Percentiles rank a stretch among this genome's conserved stretches.
phyloP scores from a whole-genome alignment of 2,797 vertebrate species.

The Orestias chungarensis region DNA sequence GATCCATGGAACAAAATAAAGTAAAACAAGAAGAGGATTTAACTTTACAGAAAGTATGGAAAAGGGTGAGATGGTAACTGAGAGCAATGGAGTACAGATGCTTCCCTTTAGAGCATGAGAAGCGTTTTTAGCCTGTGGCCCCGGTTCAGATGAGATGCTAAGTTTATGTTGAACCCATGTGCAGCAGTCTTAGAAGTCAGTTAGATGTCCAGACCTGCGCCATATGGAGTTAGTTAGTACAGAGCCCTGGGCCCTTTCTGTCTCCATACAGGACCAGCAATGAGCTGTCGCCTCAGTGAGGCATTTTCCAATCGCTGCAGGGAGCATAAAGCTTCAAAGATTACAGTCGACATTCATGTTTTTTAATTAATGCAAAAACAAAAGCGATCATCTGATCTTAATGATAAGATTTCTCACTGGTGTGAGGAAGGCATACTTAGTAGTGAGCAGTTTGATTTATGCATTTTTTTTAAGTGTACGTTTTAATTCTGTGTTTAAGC shows the following conservation, averaged over 20 bases:
- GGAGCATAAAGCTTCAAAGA: conserved; percentile 67
- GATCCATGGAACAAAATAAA: conserved; percentile 25
- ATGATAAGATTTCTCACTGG: conserved; percentile 57
- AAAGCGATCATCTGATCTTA: conserved; percentile 53
- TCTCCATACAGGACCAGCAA: conserved; percentile 53
- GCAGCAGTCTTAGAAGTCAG: conserved; percentile 71
- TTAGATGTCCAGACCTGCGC: conserved; percentile 68
- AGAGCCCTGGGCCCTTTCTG: conserved; percentile 55
- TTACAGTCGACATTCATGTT: conserved; percentile 67
- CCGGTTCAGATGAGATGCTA: conserved; percentile 61
- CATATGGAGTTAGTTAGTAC: conserved; percentile 78
- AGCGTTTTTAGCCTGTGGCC: conserved; percentile 34
- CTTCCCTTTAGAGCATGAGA: conserved; percentile 51
- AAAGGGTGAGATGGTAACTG: conserved; percentile 47
- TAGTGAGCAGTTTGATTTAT: background rate
- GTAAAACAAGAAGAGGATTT: conserved; percentile 25
- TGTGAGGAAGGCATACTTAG: background rate
- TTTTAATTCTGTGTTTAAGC: background rate
- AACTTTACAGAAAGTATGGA: conserved; percentile 24
- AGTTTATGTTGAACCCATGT: conserved; percentile 67
- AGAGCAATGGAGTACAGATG: conserved; percentile 59
- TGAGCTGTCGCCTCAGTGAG: conserved; percentile 56
- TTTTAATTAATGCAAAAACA: conserved; percentile 55
- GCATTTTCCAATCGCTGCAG: conserved; percentile 59
- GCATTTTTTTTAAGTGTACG: background rate